These are phyloP conservation scores for Lasaia peninsularis DNA, from an alignment of 1,140 invertebrate genomes.

Conservation along the genomic window DNA sequence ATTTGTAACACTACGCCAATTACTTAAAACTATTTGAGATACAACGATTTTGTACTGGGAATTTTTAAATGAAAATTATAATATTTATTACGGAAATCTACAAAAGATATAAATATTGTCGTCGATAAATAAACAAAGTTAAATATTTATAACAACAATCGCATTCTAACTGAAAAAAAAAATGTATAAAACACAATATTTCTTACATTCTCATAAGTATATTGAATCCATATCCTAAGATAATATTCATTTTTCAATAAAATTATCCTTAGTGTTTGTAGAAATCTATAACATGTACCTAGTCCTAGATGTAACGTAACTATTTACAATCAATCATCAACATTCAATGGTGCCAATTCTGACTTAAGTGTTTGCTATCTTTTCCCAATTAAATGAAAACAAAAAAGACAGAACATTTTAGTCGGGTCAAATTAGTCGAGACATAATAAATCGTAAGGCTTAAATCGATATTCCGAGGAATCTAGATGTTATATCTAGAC, in stretches of 20 bases:
- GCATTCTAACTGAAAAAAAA: neutral
- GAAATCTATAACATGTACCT: neutral
- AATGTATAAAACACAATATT: neutral
- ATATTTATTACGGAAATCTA: neutral
- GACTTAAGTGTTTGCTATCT: too few relatives aligned
- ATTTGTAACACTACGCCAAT: neutral
- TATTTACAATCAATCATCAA: neutral
- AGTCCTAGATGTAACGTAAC: neutral
- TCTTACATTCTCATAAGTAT: neutral
- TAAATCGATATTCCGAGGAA: too few relatives aligned
- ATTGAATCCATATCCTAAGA: neutral
- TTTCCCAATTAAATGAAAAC: too few relatives aligned
- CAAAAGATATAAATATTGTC: neutral
- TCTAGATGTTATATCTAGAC: too few relatives aligned
- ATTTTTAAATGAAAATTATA: neutral
- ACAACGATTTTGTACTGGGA: constrained; percentile 4
- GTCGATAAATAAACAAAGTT: neutral
- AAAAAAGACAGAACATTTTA: too few relatives aligned
- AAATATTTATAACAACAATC: neutral
- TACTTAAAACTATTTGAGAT: neutral
- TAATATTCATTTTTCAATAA: neutral
- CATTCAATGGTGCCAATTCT: too few relatives aligned
- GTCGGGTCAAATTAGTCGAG: too few relatives aligned
- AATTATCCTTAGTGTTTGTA: neutral
- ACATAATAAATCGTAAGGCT: too few relatives aligned